Evolutionary conservation across 1,140 invertebrate species (phyloP).

Genomic region (Pseudomyrmex flavicornis): DNA sequence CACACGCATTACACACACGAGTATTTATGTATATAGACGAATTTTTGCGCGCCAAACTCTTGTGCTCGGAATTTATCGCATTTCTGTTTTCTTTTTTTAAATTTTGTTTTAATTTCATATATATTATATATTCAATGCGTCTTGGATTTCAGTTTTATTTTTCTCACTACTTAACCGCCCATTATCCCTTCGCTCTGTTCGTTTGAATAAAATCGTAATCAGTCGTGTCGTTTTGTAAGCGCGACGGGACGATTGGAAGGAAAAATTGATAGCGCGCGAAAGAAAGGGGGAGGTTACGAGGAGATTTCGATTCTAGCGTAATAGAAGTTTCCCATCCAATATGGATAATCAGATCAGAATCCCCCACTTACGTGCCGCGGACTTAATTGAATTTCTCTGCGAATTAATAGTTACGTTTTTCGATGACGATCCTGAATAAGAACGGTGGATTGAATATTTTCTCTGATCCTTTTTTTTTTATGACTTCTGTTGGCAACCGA

Average conservation of each 20-base stretch:
- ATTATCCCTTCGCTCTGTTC: constrained; percentile 15
- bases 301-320: constrained; percentile 55
- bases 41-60: constrained; percentile 60
- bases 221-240: constrained; percentile 5
- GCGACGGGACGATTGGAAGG: constrained; percentile 10
- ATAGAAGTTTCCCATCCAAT: constrained; percentile 57
- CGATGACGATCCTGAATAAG: constrained; percentile 46
- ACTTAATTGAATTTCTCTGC: constrained; percentile 52
- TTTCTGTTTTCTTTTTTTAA: background rate
- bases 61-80: constrained; percentile 45
- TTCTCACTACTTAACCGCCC: constrained; percentile 9
- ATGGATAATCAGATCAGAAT: constrained; percentile 55
- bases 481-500: background rate
- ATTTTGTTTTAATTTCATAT: constrained; percentile 64
- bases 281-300: constrained; percentile 11
- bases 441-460: constrained; percentile 25
- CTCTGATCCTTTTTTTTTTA: constrained; percentile 5
- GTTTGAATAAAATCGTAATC: constrained; percentile 31
- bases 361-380: constrained; percentile 35
- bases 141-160: constrained; percentile 32
- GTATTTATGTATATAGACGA: constrained; percentile 73
- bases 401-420: constrained; percentile 56
- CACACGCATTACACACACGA: constrained; percentile 47
- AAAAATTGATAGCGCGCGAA: constrained; percentile 43
- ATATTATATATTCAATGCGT: constrained; percentile 1